Percentiles rank a stretch among this genome's conserved stretches.
These are phyloP conservation scores for Climacteris rufus DNA, from an alignment of 2,113 vertebrate species.

Conservation along the genomic window DNA sequence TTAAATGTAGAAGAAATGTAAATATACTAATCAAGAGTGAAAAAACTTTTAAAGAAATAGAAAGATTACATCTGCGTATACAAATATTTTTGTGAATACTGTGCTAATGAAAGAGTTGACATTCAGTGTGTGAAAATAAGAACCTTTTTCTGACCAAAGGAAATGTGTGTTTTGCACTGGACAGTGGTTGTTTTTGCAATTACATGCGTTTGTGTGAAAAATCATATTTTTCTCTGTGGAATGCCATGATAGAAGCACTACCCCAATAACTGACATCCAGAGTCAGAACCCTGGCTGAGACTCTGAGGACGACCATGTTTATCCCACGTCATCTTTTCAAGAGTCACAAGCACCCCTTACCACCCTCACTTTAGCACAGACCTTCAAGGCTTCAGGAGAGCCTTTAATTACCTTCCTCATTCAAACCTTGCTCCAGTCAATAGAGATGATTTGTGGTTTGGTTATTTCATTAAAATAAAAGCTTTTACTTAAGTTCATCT, in stretches of 20 bases:
- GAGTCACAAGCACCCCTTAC: background rate
- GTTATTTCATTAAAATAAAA: background rate
- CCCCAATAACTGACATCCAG: background rate
- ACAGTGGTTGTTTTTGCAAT: background rate
- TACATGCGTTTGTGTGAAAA: background rate
- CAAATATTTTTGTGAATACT: background rate
- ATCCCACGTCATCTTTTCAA: background rate
- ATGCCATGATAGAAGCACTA: background rate
- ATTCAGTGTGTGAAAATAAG: background rate
- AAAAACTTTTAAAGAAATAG: background rate
- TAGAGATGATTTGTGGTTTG: background rate
- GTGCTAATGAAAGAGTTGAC: background rate
- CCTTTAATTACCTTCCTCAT: background rate
- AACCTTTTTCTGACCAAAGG: background rate
- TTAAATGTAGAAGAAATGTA: background rate
- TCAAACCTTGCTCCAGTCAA: background rate
- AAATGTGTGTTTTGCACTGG: background rate
- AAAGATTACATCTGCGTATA: background rate
- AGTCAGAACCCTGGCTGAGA: accelerated
- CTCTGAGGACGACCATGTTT: background rate
- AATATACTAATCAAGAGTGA: background rate
- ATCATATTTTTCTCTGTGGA: background rate
- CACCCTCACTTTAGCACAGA: background rate
- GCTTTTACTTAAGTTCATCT: background rate
- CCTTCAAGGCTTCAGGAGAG: background rate